Conservation (phyloP, 2,113 vertebrate species). For the Trogon melanurus region DNA sequence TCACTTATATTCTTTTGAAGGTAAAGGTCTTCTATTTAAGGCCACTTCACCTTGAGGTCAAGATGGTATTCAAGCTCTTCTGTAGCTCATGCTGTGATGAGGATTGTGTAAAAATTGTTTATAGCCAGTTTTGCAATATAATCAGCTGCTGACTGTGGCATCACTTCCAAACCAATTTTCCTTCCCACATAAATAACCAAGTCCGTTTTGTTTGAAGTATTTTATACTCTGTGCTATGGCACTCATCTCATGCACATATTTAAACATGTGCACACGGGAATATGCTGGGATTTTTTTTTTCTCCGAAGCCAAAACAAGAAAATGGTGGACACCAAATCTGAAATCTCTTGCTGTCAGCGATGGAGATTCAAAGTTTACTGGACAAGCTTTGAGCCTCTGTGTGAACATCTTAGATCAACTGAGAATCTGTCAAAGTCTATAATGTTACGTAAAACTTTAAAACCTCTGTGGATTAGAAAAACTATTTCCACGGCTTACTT, state of each 20-base stretch:
- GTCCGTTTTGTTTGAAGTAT: neutral
- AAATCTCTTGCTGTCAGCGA: neutral
- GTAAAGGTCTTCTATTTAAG: neutral
- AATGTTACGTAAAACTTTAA: neutral
- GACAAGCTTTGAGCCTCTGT: neutral
- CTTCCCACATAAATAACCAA: neutral
- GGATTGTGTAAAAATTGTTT: neutral
- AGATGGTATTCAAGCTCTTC: neutral
- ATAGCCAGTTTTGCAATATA: neutral
- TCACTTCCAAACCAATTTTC: accelerated
- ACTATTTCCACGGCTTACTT: neutral
- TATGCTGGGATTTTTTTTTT: neutral
- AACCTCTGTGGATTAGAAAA: slow-evolving; percentile 1
- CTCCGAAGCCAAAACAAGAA: neutral
- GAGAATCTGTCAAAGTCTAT: neutral
- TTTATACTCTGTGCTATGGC: neutral
- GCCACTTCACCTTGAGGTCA: neutral
- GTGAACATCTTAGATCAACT: neutral
- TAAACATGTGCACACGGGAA: neutral
- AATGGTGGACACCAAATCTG: neutral
- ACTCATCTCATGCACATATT: neutral
- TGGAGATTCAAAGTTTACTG: neutral
- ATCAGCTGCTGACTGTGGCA: neutral
- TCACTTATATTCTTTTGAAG: neutral
- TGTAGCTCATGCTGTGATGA: neutral